Evolutionary conservation across 2,797 vertebrate genomes (phyloP).

Genomic region (Antrozous pallidus): DNA sequence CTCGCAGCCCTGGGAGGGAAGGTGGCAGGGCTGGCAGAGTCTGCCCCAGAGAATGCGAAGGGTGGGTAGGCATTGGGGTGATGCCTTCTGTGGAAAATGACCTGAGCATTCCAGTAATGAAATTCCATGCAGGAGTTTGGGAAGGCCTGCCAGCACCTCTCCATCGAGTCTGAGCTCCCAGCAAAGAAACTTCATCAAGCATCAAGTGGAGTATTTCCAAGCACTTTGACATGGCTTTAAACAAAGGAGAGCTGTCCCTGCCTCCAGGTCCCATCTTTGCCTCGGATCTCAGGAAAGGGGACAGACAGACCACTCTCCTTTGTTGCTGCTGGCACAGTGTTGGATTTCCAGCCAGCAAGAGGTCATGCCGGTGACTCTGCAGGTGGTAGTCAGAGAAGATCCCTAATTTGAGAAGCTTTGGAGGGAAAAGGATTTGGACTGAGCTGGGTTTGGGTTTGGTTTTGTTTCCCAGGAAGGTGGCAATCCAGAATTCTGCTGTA

Average conservation of each 20-base stretch:
- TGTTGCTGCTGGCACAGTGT: neutral
- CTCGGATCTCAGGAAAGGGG: neutral
- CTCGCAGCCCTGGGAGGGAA: neutral
- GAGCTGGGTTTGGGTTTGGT: neutral
- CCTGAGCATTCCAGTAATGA: constrained; percentile 63
- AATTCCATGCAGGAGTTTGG: constrained; percentile 57
- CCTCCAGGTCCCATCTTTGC: neutral
- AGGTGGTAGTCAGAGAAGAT: neutral
- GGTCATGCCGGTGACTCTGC: neutral
- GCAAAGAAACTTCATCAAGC: neutral
- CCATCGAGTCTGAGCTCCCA: constrained; percentile 33
- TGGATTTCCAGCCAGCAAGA: constrained; percentile 18
- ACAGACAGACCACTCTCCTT: neutral
- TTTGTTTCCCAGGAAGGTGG: constrained; percentile 30
- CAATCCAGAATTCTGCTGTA: constrained; percentile 49
- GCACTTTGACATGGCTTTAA: constrained; percentile 47
- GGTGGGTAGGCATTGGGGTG: neutral
- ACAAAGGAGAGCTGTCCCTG: constrained; percentile 37
- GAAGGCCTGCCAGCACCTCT: neutral
- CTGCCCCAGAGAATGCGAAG: neutral
- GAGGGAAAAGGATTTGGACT: neutral
- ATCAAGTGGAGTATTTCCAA: constrained; percentile 26
- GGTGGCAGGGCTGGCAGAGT: neutral
- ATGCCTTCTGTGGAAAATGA: constrained; percentile 67
- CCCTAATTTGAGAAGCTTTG: neutral